Evolutionary conservation across 2,888 invertebrate species (phyloP).

Genomic region (Hoplodrina blanda): DNA sequence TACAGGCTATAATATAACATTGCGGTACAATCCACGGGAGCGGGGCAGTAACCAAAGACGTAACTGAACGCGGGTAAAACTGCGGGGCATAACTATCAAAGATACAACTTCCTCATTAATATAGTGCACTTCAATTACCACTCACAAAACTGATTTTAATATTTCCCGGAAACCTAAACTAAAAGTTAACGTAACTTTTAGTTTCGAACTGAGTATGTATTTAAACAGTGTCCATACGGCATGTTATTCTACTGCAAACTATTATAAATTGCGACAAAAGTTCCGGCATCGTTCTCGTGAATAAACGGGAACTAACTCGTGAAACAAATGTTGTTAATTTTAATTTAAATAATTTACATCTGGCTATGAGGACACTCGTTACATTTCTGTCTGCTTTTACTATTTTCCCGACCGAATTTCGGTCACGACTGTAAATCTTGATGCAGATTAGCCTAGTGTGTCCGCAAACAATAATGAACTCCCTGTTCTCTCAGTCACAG

Average conservation of each 20-base stretch:
- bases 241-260: slow-evolving; percentile 11
- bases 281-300: slow-evolving; percentile 1
- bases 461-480: no score
- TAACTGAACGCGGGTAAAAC: no score
- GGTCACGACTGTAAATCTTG: no score
- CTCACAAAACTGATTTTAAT: neutral
- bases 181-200: slow-evolving; percentile 5
- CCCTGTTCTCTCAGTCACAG: no score
- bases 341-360: neutral
- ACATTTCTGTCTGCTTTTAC: neutral
- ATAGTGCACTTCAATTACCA: neutral
- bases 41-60: no score
- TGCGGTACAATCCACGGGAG: no score
- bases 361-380: neutral
- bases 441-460: no score
- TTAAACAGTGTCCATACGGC: neutral
- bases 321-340: slow-evolving; percentile 5
- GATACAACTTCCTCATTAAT: no score
- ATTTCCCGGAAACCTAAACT: slow-evolving; percentile 8
- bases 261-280: slow-evolving; percentile 12
- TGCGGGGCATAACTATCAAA: no score
- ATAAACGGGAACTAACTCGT: slow-evolving; percentile 13
- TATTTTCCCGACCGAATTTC: no score
- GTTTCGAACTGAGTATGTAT: neutral
- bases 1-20: no score